Percentiles rank a stretch among this genome's conserved stretches.
Evolutionary conservation across 2,113 vertebrate species (phyloP).

Genomic region (Chaenocephalus aceratus): DNA sequence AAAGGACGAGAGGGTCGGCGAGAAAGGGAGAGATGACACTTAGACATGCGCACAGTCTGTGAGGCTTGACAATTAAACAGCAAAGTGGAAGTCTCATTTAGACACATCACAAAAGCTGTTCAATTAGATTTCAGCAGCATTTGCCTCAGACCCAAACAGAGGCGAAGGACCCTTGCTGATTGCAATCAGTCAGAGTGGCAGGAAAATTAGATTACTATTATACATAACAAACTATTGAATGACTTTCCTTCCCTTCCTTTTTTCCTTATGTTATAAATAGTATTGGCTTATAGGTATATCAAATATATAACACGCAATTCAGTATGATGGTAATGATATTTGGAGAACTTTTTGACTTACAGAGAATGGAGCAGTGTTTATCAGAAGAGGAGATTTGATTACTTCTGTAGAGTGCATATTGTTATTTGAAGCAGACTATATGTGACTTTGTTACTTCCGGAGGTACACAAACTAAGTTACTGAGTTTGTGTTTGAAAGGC

Average conservation of each 20-base stretch:
- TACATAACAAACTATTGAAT: conserved; percentile 62
- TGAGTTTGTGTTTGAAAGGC: conserved; percentile 25
- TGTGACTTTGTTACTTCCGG: conserved; percentile 52
- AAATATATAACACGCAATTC: conserved; percentile 12
- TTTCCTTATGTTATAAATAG: conserved; percentile 48
- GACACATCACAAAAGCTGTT: conserved; percentile 66
- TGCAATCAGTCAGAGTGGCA: conserved; percentile 80
- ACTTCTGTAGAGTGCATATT: conserved; percentile 26
- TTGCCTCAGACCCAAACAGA: conserved; percentile 54
- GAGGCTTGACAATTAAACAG: conserved; percentile 50
- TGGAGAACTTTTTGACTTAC: conserved; percentile 38
- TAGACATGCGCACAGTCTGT: conserved; percentile 27
- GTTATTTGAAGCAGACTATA: conserved; percentile 31
- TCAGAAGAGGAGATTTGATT: conserved; percentile 42
- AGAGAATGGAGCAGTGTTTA: conserved; percentile 29
- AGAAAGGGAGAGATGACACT: conserved; percentile 50
- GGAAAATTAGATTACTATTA: conserved; percentile 76
- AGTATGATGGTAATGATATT: conserved; percentile 41
- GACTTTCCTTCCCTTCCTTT: conserved; percentile 24
- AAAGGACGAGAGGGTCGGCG: conserved; percentile 25
- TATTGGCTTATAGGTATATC: conserved; percentile 42
- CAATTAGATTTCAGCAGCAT: conserved; percentile 73
- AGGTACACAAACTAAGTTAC: conserved; percentile 40
- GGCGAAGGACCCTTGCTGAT: conserved; percentile 63
- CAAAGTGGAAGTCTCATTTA: conserved; percentile 56